Evolutionary conservation across 2,888 invertebrate genomes (phyloP).

Genomic region (Xestia rhomboidea): DNA sequence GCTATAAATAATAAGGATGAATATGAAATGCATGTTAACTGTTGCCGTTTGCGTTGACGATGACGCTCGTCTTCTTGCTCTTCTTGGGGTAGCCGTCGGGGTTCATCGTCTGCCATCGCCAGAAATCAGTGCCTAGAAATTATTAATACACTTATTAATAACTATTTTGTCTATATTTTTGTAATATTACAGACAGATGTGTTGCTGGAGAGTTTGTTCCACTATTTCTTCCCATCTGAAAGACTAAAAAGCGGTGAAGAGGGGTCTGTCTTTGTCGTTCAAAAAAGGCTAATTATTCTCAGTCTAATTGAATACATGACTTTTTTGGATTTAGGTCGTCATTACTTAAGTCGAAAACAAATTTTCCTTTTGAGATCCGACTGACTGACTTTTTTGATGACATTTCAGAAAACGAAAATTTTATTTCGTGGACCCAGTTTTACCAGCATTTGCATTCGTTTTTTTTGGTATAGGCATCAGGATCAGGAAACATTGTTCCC

Average conservation of each 20-base stretch:
- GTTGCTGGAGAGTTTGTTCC: not conserved
- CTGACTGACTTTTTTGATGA: not conserved
- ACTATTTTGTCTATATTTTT: not conserved
- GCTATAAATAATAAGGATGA: conserved; percentile 62
- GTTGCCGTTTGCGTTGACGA: conserved; percentile 86
- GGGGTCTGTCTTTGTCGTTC: not conserved
- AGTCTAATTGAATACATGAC: not conserved
- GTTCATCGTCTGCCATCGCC: conserved; percentile 98
- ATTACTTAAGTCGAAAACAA: not conserved
- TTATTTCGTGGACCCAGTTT: not conserved
- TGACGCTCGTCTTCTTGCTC: conserved; percentile 78
- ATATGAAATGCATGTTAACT: conserved; percentile 77
- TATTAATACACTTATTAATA: conserved; percentile 3
- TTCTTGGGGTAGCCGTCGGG: conserved; percentile 95
- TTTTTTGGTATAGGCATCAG: not conserved
- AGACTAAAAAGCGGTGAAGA: not conserved
- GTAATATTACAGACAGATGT: not conserved
- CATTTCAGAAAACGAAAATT: not conserved
- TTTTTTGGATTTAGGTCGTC: not conserved
- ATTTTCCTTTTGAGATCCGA: not conserved
- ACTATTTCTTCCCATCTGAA: not conserved
- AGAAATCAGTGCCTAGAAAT: conserved; percentile 95
- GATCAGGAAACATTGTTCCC: not conserved
- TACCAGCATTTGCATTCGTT: not conserved
- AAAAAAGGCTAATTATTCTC: not conserved